Conservation (phyloP, 2,797 vertebrate genomes). For the Oreonectes daqikongensis region DNA sequence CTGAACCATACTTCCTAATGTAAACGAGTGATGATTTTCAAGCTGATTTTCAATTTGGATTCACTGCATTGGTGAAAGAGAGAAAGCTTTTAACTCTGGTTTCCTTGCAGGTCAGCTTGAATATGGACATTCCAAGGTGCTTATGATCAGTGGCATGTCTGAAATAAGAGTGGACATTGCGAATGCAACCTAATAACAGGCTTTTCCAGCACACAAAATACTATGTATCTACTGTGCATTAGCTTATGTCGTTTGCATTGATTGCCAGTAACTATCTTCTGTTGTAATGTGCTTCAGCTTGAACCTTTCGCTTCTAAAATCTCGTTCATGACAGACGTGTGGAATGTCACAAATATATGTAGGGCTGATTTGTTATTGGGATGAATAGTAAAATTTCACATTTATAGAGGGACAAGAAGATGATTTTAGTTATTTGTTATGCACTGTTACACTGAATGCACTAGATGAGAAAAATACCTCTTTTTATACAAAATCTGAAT, state of each 20-base stretch:
- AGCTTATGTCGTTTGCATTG: conserved; percentile 49
- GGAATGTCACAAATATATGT: conserved; percentile 66
- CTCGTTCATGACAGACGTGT: conserved; percentile 62
- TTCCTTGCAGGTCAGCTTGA: conserved; percentile 28
- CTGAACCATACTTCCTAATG: background rate
- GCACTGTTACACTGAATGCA: conserved; percentile 80
- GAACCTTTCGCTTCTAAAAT: conserved; percentile 56
- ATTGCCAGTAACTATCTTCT: conserved; percentile 56
- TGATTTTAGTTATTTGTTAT: conserved; percentile 71
- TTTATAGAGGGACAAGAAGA: background rate
- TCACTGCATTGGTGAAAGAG: background rate
- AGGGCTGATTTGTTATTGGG: conserved; percentile 65
- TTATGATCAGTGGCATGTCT: conserved; percentile 28
- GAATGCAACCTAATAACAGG: conserved; percentile 15
- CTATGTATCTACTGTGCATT: conserved; percentile 60
- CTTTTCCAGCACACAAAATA: conserved; percentile 8
- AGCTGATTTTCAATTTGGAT: background rate
- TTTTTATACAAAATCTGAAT: conserved; percentile 76
- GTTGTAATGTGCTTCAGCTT: conserved; percentile 51
- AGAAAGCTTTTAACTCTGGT: conserved; percentile 8
- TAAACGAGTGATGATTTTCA: background rate
- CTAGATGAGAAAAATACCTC: conserved; percentile 79
- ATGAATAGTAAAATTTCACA: conserved; percentile 64
- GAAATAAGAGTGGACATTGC: background rate
- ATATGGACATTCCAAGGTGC: conserved; percentile 46